A percentile compares a stretch with the other conserved stretches of the same genome.
Evolutionary conservation across 1,140 invertebrate species (phyloP).

Genomic region (Eufriesea mexicana): DNA sequence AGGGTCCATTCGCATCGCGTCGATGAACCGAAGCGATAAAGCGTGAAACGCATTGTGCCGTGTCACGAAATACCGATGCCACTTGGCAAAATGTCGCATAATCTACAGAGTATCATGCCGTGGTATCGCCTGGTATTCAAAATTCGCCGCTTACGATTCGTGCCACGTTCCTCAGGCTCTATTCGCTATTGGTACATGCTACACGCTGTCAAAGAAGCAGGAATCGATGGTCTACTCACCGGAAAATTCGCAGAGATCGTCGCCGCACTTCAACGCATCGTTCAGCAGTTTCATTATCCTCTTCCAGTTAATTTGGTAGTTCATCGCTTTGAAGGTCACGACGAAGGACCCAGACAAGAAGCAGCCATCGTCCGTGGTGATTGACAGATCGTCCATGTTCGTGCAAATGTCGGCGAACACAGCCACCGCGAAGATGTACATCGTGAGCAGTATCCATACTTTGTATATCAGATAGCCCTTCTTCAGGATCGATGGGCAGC

Average conservation of each 20-base stretch:
- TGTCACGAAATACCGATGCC: not conserved
- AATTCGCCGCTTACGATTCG: too few relatives aligned
- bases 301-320: constrained; percentile 63
- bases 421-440: constrained; percentile 45
- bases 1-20: too few relatives aligned
- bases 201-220: too few relatives aligned
- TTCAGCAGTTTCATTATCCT: constrained; percentile 63
- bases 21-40: not conserved
- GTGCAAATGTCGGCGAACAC: constrained; percentile 50
- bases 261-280: constrained; percentile 57
- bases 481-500: constrained; percentile 20
- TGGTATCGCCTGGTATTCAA: too few relatives aligned
- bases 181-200: too few relatives aligned
- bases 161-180: too few relatives aligned
- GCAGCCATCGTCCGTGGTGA: constrained; percentile 70
- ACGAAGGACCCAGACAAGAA: constrained; percentile 64
- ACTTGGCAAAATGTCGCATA: too few relatives aligned
- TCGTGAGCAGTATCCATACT: constrained; percentile 38
- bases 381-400: constrained; percentile 61
- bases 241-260: constrained; percentile 67
- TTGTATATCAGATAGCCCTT: constrained; percentile 58
- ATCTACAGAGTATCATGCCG: not conserved
- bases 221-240: constrained; percentile 52
- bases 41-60: not conserved
- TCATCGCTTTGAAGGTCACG: constrained; percentile 65